Percentiles rank a stretch among this genome's conserved stretches.
phyloP scores from a whole-genome alignment of 2,113 vertebrate species.

The Pipa parva region DNA sequence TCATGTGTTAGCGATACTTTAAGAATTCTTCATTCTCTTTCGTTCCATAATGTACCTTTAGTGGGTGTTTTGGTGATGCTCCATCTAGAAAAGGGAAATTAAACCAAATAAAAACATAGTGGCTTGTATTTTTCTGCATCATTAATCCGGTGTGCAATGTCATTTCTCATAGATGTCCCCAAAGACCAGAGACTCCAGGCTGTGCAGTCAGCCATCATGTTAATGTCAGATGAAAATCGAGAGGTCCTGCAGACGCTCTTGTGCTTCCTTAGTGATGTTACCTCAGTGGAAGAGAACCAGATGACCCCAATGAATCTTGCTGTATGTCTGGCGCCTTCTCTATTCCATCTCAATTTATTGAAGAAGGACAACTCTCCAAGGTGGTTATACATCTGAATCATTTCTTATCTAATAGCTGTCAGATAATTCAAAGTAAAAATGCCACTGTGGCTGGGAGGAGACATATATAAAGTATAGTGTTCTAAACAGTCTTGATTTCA shows the following conservation, averaged over 20 bases:
- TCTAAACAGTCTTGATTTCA: too few relatives aligned
- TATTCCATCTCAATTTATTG: conserved; percentile 92
- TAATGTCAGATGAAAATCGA: conserved; percentile 93
- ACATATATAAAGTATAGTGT: too few relatives aligned
- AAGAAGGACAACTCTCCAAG: conserved; percentile 92
- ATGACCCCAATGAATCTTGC: conserved; percentile 98
- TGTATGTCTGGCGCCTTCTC: conserved; percentile 92
- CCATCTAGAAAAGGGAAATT: too few relatives aligned
- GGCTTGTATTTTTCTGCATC: too few relatives aligned
- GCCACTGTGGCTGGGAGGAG: not conserved
- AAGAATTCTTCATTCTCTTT: too few relatives aligned
- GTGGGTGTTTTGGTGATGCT: too few relatives aligned
- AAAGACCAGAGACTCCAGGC: conserved; percentile 91
- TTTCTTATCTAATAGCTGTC: not conserved
- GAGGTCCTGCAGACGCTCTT: conserved; percentile 90
- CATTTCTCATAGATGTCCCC: conserved; percentile 74
- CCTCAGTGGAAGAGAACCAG: conserved; percentile 89
- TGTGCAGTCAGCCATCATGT: conserved; percentile 87
- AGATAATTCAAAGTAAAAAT: not conserved
- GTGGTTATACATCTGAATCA: conserved; percentile 53
- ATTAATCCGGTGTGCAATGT: not conserved
- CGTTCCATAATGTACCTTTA: too few relatives aligned
- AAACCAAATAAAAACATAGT: too few relatives aligned
- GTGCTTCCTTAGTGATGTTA: conserved; percentile 90
- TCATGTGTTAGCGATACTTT: too few relatives aligned